Evolutionary conservation across 2,113 vertebrate genomes (phyloP), one percentile per base, ranked within the genome.

Genomic region (Bombycilla garrulus): DNA sequence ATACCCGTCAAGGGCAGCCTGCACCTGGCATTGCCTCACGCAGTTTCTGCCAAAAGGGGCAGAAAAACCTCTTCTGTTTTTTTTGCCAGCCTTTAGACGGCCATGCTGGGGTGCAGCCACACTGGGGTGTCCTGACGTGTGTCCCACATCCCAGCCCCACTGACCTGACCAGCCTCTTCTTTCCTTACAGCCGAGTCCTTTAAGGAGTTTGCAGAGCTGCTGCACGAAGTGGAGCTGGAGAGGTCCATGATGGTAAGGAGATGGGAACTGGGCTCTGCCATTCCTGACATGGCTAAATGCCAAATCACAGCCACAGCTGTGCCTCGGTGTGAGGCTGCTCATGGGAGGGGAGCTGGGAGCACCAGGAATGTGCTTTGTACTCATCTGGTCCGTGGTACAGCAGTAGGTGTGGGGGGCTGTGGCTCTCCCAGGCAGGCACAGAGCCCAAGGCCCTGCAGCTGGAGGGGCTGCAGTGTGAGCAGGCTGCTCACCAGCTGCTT

Each of bases 201-300:
- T 93, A 99, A 99, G 94, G 99, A 99, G 97, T 99, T 99, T 36
- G 98, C 99, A 2, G 99, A 99, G 86, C 97, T 99, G 72, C 98
- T 99, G 60, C 99, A 99, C 2, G 99, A 99, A 97, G 99, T 99
- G 81, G 99, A 99, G 97, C 98, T 99, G 10, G 99, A 99, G 96
- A 98, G 99, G 96, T 99, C 99, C 97, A 99, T 99, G 99, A 98
- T 99, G 99, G 99, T 99, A 98, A 97, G 98, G 58, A 77, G 56
- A 71, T 40, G 58, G 71, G 40, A 69, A 6, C 31, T 16, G 20
- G 15, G n/a, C 47, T 58, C 28, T 58, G 62, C 35, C 20, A 7
- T 45, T 73, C 28, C 56, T 26, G 5, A 24, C 44, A 1, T 1
- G 3, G 28, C 69, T 71, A 40, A 42, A 31, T 33, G 44, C 54